Conservation (phyloP, 2,113 vertebrate genomes). For the Leptodactylus fuscus region DNA sequence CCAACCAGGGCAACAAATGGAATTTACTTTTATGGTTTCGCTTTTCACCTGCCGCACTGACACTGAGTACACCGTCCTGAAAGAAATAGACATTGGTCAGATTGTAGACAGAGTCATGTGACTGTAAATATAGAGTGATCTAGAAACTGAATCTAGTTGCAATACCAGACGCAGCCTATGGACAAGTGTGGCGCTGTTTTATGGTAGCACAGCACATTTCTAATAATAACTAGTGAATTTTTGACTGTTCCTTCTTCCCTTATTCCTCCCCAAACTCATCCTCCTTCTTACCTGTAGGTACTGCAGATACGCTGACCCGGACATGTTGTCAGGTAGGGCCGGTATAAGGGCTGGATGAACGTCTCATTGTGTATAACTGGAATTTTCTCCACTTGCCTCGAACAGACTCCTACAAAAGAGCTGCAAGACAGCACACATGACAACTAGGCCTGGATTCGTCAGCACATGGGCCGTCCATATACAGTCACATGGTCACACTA, state of each 20-base stretch:
- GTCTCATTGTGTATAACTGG: constrained; percentile 72
- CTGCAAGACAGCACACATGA: background rate
- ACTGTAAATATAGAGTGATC: too few species aligned
- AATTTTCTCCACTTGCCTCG: constrained; percentile 64
- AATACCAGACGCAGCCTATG: background rate
- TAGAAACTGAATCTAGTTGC: background rate
- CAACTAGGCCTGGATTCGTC: too few species aligned
- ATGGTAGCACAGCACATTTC: too few species aligned
- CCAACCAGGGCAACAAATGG: constrained; percentile 72
- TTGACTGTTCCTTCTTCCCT: too few species aligned
- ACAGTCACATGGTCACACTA: too few species aligned
- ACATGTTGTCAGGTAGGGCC: constrained; percentile 70
- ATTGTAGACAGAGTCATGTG: too few species aligned
- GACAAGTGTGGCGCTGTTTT: background rate
- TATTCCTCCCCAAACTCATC: too few species aligned
- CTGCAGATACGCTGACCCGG: constrained; percentile 68
- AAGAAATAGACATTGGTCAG: background rate
- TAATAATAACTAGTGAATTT: too few species aligned
- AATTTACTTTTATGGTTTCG: constrained; percentile 64
- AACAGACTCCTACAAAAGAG: constrained; percentile 66
- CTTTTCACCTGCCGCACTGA: constrained; percentile 67
- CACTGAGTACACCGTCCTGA: constrained; percentile 68
- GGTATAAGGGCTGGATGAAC: constrained; percentile 67
- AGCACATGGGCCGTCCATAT: too few species aligned
- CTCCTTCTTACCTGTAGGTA: constrained; percentile 70